Conservation (phyloP, 2,797 vertebrate species). For the Mormyrops attenuatus region DNA sequence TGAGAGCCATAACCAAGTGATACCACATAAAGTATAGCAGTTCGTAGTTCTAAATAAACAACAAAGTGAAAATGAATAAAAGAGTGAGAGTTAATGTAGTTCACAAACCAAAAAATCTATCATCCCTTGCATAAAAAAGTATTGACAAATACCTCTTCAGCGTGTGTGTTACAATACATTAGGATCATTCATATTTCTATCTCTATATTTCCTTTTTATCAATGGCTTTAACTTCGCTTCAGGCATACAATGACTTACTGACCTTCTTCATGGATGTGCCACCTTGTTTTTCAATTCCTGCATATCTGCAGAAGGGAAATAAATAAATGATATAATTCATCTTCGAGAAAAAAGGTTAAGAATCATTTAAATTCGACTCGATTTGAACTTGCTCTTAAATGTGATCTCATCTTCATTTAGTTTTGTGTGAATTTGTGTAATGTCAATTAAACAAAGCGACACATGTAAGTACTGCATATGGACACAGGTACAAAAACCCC, state of each 20-base stretch:
- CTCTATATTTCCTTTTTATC: not conserved
- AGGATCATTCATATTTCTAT: not conserved
- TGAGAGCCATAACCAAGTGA: not conserved
- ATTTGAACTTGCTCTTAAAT: not conserved
- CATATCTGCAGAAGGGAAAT: not conserved
- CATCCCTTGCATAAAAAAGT: not conserved
- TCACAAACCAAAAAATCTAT: not conserved
- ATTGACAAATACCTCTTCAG: not conserved
- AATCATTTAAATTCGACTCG: not conserved
- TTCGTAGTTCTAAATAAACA: not conserved
- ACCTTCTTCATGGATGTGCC: conserved; percentile 73
- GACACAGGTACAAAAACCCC: not conserved
- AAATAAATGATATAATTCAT: not conserved
- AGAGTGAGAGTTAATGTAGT: not conserved
- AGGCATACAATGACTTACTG: conserved; percentile 22
- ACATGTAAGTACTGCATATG: not conserved
- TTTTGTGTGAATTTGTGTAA: not conserved
- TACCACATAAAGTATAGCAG: not conserved
- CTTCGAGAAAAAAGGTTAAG: not conserved
- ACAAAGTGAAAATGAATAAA: not conserved
- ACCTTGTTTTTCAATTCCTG: conserved; percentile 67
- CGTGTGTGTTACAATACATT: not conserved
- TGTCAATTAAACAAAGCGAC: not conserved
- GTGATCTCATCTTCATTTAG: not conserved
- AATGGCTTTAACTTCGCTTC: not conserved